Evolutionary conservation across 92 coral and sea anemone species (phyloP).

Genomic region (Ricordea florida): DNA sequence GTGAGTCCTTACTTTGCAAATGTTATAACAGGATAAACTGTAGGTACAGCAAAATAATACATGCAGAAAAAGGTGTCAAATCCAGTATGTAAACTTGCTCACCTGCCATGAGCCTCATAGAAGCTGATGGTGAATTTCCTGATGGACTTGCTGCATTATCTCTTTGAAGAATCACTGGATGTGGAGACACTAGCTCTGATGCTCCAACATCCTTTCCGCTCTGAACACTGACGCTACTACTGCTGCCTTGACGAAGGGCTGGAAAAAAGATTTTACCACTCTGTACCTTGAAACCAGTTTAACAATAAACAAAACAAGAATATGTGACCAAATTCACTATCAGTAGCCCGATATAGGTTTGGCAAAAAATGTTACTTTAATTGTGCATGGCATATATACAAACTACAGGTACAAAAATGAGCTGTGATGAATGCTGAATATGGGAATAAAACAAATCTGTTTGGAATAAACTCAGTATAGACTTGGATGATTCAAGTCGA

Average conservation of each 20-base stretch:
- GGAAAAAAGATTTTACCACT: not conserved
- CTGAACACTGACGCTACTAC: not conserved
- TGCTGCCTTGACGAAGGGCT: conserved; percentile 92
- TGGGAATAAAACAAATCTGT: no score
- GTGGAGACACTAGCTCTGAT: conserved; percentile 53
- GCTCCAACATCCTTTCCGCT: conserved; percentile 59
- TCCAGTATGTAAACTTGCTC: not conserved
- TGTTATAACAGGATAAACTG: not conserved
- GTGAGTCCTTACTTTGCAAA: no score
- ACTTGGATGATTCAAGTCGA: no score
- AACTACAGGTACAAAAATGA: no score
- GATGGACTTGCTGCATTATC: conserved; percentile 74
- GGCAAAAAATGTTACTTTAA: no score
- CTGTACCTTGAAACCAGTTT: no score
- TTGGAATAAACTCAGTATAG: no score
- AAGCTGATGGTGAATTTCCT: conserved; percentile 75
- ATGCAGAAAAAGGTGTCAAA: not conserved
- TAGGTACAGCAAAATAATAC: not conserved
- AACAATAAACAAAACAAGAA: not conserved
- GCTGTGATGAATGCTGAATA: no score
- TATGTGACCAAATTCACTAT: no score
- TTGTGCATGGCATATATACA: no score
- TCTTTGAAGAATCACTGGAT: conserved; percentile 70
- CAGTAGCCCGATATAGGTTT: no score
- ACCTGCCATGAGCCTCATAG: conserved; percentile 26